phyloP scores from a whole-genome alignment of 2,797 vertebrate genomes.

The Sebastes iracundus region DNA sequence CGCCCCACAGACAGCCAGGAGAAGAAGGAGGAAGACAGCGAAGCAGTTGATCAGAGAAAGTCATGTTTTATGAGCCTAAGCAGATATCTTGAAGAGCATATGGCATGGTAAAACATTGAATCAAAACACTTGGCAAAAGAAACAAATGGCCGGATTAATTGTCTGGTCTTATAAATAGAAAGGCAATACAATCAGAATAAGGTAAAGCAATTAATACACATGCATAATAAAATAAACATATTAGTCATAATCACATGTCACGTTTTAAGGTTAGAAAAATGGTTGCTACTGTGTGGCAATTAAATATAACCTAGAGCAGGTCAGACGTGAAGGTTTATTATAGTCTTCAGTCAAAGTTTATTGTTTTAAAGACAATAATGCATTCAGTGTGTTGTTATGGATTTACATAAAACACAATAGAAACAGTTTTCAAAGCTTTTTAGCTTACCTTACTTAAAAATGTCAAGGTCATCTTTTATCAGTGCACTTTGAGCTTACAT shows the following conservation, averaged over 20 bases:
- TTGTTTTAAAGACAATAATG: not conserved
- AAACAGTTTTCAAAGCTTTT: not conserved
- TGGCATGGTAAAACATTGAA: not conserved
- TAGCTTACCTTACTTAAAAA: not conserved
- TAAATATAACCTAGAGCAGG: not conserved
- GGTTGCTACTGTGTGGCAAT: not conserved
- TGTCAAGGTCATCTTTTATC: not conserved
- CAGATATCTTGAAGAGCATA: not conserved
- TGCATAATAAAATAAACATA: not conserved
- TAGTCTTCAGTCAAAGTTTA: not conserved
- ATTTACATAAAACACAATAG: not conserved
- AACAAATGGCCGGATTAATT: not conserved
- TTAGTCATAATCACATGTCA: not conserved
- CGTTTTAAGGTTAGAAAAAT: not conserved
- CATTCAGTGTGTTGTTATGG: not conserved
- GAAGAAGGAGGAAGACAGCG: not conserved
- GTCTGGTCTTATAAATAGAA: not conserved
- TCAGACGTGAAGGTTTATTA: not conserved
- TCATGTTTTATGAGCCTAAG: not conserved
- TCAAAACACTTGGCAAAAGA: not conserved
- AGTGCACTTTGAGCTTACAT: not conserved
- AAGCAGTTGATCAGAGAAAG: not conserved
- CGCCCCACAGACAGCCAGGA: not conserved
- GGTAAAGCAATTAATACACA: not conserved
- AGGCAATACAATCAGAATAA: not conserved